Evolutionary conservation across 2,113 vertebrate genomes (phyloP), one percentile per base, ranked within the genome.

Genomic region (Percopsis transmontana): DNA sequence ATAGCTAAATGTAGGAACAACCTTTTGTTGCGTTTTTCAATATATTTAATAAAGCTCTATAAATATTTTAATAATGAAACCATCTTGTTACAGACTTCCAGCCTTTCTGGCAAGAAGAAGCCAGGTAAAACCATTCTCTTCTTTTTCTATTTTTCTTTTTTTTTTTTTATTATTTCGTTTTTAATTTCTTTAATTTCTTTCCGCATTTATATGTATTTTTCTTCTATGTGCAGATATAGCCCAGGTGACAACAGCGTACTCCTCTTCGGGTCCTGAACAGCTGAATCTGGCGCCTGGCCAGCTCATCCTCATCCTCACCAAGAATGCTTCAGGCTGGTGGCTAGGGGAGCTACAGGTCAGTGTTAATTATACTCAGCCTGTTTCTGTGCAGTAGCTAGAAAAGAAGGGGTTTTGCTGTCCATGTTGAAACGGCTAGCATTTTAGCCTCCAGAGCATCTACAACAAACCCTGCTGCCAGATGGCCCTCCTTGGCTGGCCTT

Each of bases 271-370:
- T 50, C 74, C 90, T 0, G 95, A 96, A 63, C 95, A 96, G 68
- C 92, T 99, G n/a, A 96, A 91, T 70, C 89, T 99, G 14, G 92
- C 93, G 57, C 94, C 91, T 9, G 94, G 95, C 2, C 96, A 99
- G 76, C 93, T 98, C 51, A 95, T 99, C 72, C 81, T 98, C 74
- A 92, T 99, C 76, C 87, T 97, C 53, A 92, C 92, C 87, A 98
- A 96, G 88, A 96, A 94, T 27, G 16, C 89, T 27, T 95, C 94
- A 4, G 96, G 95, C n/a, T 99, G 96, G 96, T 98, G 97, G 97
- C 95, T 98, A 55, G 97, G 97, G 68, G 97, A 99, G 65, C 80
- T 98, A 76, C 97, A 99, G 95, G 97, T 98, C 89, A 81, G 68
- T 55, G 3, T 16, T 19, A 23, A 45, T 19, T 24, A 11, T 52